These are phyloP conservation scores for Drosophila equinoxialis DNA, from an alignment of 1,140 invertebrate species.

Conservation along the genomic window DNA sequence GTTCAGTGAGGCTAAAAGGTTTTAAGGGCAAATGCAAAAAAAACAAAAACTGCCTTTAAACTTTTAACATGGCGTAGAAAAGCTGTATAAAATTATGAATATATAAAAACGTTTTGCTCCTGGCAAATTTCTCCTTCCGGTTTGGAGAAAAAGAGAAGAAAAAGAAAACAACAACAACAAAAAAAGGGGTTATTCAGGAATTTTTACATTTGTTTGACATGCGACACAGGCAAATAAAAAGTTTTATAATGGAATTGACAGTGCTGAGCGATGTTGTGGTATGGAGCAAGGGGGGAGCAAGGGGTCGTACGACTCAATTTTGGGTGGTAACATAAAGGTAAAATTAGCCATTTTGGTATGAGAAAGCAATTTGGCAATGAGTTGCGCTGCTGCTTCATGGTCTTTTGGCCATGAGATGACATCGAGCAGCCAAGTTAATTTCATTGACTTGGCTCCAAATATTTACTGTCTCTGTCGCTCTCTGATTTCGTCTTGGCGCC, in stretches of 20 bases:
- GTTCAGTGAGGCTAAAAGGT: too few species aligned
- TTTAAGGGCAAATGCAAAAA: neutral
- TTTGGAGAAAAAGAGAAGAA: conserved; percentile 27
- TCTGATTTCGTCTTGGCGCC: neutral
- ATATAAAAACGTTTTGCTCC: neutral
- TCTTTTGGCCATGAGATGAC: conserved; percentile 10
- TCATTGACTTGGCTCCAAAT: conserved; percentile 30
- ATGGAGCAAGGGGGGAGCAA: neutral
- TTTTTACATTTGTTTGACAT: conserved; percentile 36
- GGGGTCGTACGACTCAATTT: neutral
- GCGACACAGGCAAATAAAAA: conserved; percentile 28
- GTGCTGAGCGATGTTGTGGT: neutral
- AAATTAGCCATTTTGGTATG: conserved; percentile 1
- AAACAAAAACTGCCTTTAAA: neutral
- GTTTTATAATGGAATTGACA: conserved; percentile 30
- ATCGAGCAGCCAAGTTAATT: conserved; percentile 40
- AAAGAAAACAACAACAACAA: neutral
- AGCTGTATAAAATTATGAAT: conserved; percentile 1
- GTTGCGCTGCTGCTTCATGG: neutral
- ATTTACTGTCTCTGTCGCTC: neutral
- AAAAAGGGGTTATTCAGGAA: conserved; percentile 20
- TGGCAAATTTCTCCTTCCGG: conserved; percentile 9
- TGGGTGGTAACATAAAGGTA: neutral
- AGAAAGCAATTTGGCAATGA: conserved; percentile 9
- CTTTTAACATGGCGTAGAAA: neutral